These are phyloP conservation scores for Indicator indicator DNA, from an alignment of 2,113 vertebrate species.

Conservation along the genomic window DNA sequence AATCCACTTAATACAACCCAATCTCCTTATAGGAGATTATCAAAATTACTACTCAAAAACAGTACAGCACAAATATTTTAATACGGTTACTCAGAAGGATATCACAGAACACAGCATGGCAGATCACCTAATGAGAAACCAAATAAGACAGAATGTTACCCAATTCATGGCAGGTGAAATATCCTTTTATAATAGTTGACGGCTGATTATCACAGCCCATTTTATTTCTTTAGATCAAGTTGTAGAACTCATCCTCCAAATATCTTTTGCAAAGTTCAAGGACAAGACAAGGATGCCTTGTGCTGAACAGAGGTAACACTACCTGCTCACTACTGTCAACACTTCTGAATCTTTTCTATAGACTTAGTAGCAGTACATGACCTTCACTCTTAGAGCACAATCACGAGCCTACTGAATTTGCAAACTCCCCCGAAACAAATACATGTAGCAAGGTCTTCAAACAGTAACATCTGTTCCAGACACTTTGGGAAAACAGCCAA, in stretches of 20 bases:
- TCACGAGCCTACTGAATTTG: not conserved
- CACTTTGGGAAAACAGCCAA: slow-evolving; percentile 2
- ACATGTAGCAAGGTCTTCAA: not conserved
- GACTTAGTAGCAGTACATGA: not conserved
- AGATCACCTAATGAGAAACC: not conserved
- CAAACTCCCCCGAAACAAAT: not conserved
- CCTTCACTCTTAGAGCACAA: not conserved
- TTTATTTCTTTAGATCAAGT: not conserved
- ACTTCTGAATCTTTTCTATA: not conserved
- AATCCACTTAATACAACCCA: not conserved
- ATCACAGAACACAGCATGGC: not conserved
- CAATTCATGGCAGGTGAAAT: not conserved
- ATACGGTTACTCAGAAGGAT: not conserved
- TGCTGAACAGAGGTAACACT: not conserved
- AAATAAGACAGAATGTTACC: not conserved
- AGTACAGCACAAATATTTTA: not conserved
- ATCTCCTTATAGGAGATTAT: not conserved
- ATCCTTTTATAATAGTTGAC: not conserved
- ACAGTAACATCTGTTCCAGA: not conserved
- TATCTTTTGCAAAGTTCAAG: not conserved
- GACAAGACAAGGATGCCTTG: not conserved
- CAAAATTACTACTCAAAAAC: not conserved
- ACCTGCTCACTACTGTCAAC: not conserved
- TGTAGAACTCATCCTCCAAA: not conserved
- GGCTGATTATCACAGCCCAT: fast-evolving